phyloP scores from a whole-genome alignment of 2,113 vertebrate species.

The Prolemur simus region DNA sequence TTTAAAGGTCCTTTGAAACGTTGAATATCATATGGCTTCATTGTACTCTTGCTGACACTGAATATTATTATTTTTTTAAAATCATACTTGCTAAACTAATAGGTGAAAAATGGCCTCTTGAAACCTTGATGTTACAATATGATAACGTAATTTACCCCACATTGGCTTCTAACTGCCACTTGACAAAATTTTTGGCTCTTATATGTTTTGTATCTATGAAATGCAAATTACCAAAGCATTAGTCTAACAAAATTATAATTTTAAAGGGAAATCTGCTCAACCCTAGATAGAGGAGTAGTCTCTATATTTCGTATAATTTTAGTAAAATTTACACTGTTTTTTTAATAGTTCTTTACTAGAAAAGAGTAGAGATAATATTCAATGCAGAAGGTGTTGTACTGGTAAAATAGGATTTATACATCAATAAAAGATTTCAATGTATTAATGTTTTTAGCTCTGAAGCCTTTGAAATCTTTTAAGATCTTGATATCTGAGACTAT shows the following conservation, averaged over 20 bases:
- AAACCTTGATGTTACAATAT: background rate
- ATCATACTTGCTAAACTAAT: background rate
- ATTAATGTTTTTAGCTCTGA: background rate
- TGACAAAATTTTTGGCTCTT: background rate
- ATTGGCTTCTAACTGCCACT: background rate
- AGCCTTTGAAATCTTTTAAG: background rate
- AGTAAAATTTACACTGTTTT: background rate
- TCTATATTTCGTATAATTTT: background rate
- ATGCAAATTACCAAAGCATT: background rate
- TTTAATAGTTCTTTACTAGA: background rate
- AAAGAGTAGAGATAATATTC: background rate
- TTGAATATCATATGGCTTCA: background rate
- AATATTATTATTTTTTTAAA: background rate
- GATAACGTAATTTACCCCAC: background rate
- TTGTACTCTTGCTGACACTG: background rate
- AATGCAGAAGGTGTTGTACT: background rate
- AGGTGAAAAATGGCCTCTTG: background rate
- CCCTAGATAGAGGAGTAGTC: background rate
- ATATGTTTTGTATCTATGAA: background rate
- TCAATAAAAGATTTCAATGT: background rate
- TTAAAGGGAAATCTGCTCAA: background rate
- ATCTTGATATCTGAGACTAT: background rate
- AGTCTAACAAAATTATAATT: background rate
- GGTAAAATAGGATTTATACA: background rate
- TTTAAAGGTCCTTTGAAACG: background rate